Base-by-base conservation (phyloP, 1,140 invertebrate species). In the Brachionus koreanus region DNA sequence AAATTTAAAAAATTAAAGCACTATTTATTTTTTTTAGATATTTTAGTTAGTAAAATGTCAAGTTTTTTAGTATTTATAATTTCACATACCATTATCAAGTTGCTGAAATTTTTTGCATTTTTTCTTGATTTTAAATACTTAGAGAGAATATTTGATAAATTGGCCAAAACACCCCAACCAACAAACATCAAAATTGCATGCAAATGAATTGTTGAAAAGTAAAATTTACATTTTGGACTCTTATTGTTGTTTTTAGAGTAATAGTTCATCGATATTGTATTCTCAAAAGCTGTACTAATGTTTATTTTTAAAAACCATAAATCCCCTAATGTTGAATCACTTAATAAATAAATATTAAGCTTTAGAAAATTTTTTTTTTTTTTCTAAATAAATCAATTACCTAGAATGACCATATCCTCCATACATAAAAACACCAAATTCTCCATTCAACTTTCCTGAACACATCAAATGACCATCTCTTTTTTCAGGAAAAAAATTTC, bases 161-260 rank as follows among this genome's bases (percentile, higher is more conserved):
- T 79, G 25, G 57, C 29, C 33, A 79, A 37, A 39, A 79, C 25
- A 37, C 25, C 76, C 46, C 76, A 79, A 12, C 76, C 76, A 37
- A 79, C 12, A 79, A 79, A 61, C 76, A 79, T 79, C 23, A 79
- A 61, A 42, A 79, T 79, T 13, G 76, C 76, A 61, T 79, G 76
- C 12, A 79, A 42, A 61, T 79, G 76, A 33, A 79, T 79, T 6
- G 76, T 79, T 37, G 49, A 61, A 65, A 79, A 79, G 29, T 61
- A 79, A 19, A n/a, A 61, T 42, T 46, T 61, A 52, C 76, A 79
- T 16, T 65, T 57, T 6, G 52, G 6, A 16, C 37, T 79, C 3
- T 19, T 25, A 23, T 79, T 79, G 6, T 37, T 35, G 13, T 79
- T 35, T 29, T 19, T 33, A 29, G 46, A 61, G 12, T 52, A 35